These are phyloP conservation scores for Polydesmus complanatus DNA, from an alignment of 2,888 invertebrate species.

Conservation along the genomic window DNA sequence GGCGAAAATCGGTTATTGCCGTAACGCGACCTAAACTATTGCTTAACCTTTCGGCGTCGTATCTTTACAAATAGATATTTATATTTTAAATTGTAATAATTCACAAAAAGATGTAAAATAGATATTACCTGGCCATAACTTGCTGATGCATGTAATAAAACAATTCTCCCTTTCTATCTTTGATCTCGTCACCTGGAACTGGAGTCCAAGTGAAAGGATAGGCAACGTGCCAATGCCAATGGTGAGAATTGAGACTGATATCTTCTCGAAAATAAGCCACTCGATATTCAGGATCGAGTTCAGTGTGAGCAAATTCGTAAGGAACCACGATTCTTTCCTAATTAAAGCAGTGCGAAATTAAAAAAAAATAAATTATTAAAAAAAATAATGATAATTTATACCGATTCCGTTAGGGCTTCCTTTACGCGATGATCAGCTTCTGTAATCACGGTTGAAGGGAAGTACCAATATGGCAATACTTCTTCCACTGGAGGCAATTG, in stretches of 20 bases:
- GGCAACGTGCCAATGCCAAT: slow-evolving; percentile 45
- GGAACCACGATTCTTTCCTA: not conserved
- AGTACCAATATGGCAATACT: slow-evolving; percentile 66
- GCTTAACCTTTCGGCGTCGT: slow-evolving; percentile 59
- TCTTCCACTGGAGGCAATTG: slow-evolving; percentile 59
- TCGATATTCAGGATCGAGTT: slow-evolving; percentile 57
- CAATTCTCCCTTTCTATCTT: slow-evolving; percentile 48
- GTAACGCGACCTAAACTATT: slow-evolving; percentile 46
- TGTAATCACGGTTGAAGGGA: slow-evolving; percentile 56
- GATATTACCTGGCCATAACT: slow-evolving; percentile 20
- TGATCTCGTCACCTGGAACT: slow-evolving; percentile 33
- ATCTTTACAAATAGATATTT: slow-evolving; percentile 28
- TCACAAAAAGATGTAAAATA: not conserved
- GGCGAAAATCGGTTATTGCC: slow-evolving; percentile 5
- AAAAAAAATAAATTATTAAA: not conserved
- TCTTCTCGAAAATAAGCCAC: slow-evolving; percentile 58
- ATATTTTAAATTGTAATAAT: not conserved
- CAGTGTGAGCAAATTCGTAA: slow-evolving; percentile 51
- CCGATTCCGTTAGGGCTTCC: slow-evolving; percentile 1
- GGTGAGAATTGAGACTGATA: slow-evolving; percentile 48
- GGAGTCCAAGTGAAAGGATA: slow-evolving; percentile 50
- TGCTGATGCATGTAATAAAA: slow-evolving; percentile 47
- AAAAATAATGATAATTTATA: not conserved
- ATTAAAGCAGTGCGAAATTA: not conserved
- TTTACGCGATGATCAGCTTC: slow-evolving; percentile 49